phyloP scores from a whole-genome alignment of 2,888 invertebrate genomes.

The Heterodera filipjevi region DNA sequence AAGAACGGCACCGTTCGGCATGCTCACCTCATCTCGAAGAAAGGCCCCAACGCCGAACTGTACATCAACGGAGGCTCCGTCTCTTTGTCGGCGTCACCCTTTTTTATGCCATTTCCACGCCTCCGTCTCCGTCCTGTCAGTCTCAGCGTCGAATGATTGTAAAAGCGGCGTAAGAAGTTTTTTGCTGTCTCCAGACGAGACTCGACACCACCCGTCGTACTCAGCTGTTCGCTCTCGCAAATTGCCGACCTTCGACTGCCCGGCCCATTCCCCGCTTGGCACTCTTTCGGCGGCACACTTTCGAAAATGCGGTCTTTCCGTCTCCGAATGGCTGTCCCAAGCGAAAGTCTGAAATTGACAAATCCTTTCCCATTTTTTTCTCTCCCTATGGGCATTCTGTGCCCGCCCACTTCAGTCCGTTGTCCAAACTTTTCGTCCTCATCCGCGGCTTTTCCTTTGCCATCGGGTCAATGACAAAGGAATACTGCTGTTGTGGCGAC shows the following conservation, averaged over 20 bases:
- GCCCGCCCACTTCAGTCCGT: slow-evolving; percentile 28
- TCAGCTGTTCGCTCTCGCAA: not conserved
- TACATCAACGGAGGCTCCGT: not conserved
- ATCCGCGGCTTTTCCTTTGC: slow-evolving; percentile 17
- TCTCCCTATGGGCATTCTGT: not conserved
- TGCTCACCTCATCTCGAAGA: slow-evolving; percentile 43
- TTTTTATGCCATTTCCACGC: slow-evolving; percentile 1
- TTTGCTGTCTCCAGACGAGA: slow-evolving; percentile 46
- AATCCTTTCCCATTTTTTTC: not conserved
- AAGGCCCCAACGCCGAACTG: slow-evolving; percentile 40
- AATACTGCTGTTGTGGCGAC: slow-evolving; percentile 7
- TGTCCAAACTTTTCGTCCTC: slow-evolving; percentile 42
- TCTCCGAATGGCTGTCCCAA: not conserved
- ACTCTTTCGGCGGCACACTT: not conserved
- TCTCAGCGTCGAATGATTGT: slow-evolving; percentile 56
- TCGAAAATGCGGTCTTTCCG: slow-evolving; percentile 14
- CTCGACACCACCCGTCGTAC: not conserved
- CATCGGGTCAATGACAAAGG: not conserved
- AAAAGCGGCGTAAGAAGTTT: slow-evolving; percentile 60
- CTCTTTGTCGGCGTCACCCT: not conserved
- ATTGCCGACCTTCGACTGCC: not conserved
- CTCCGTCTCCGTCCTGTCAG: slow-evolving; percentile 35
- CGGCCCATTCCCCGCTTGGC: not conserved
- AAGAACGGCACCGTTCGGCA: too few relatives aligned
- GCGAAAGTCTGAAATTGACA: slow-evolving; percentile 24